Evolutionary conservation across 2,888 invertebrate genomes (phyloP).

Genomic region (Dioctria linearis): DNA sequence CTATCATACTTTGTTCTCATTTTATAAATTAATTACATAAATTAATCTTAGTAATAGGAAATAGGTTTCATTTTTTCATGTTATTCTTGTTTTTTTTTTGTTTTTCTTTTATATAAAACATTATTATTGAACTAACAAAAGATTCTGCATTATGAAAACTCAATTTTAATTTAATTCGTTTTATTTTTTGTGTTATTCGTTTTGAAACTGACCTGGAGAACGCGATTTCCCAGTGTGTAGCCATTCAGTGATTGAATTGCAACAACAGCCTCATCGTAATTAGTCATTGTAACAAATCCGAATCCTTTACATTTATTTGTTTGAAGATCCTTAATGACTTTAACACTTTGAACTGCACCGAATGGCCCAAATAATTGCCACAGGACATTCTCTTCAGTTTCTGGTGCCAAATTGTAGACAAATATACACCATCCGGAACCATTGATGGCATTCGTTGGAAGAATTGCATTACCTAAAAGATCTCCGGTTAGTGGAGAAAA

Average conservation of each 20-base stretch:
- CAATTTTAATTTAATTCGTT: slow-evolving; percentile 59
- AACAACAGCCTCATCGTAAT: slow-evolving; percentile 93
- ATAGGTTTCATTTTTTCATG: slow-evolving; percentile 22
- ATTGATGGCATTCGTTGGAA: slow-evolving; percentile 85
- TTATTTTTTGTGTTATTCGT: slow-evolving; percentile 84
- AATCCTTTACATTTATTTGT: slow-evolving; percentile 96
- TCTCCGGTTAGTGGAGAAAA: slow-evolving; percentile 89
- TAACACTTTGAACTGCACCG: slow-evolving; percentile 93
- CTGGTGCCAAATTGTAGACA: slow-evolving; percentile 93
- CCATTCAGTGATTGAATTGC: slow-evolving; percentile 94
- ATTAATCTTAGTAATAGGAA: slow-evolving; percentile 46
- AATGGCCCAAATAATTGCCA: slow-evolving; percentile 97
- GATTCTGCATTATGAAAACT: slow-evolving; percentile 20
- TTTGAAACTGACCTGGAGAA: slow-evolving; percentile 94
- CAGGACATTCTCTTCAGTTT: slow-evolving; percentile 92
- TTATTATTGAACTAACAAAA: slow-evolving; percentile 48
- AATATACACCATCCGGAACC: slow-evolving; percentile 85
- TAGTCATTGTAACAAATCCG: slow-evolving; percentile 96
- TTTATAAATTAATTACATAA: slow-evolving; percentile 40
- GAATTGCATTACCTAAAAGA: slow-evolving; percentile 79
- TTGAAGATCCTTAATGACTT: slow-evolving; percentile 92
- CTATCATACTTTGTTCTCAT: slow-evolving; percentile 21
- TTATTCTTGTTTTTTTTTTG: not conserved
- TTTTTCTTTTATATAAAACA: slow-evolving; percentile 20
- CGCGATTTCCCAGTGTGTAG: slow-evolving; percentile 90